Percentiles rank a stretch among this genome's conserved stretches.
These are phyloP conservation scores for Argya squamiceps DNA, from an alignment of 2,797 vertebrate genomes.

Conservation along the genomic window DNA sequence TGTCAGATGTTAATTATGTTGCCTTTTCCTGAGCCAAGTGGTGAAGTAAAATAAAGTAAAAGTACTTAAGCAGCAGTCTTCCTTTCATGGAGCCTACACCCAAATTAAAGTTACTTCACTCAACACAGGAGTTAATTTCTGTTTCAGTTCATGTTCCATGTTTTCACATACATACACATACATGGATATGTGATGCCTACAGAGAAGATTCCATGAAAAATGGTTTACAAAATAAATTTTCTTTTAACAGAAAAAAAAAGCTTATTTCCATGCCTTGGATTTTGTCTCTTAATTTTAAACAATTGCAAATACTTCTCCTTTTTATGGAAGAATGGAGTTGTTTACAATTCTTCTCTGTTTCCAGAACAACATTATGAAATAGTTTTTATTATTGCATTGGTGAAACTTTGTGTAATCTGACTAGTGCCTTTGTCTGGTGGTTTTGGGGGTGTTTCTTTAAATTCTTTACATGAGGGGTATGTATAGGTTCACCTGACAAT, in stretches of 20 bases:
- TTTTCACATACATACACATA: background rate
- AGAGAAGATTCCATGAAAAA: background rate
- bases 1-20: background rate
- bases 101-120: background rate
- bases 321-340: slow-evolving; percentile 51
- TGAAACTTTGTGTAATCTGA: background rate
- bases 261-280: background rate
- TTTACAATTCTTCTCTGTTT: slow-evolving; percentile 20
- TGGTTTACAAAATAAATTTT: slow-evolving; percentile 1
- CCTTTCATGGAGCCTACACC: background rate
- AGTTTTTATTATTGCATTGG: background rate
- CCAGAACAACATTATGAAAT: background rate
- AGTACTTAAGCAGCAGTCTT: background rate
- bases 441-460: background rate
- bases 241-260: background rate
- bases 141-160: background rate
- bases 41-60: background rate
- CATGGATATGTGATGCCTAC: background rate
- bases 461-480: background rate
- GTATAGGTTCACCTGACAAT: background rate
- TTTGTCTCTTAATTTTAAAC: slow-evolving; percentile 23
- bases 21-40: background rate
- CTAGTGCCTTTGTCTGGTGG: background rate
- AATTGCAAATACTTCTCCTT: slow-evolving; percentile 44
- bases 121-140: background rate